Evolutionary conservation across 92 coral and sea anemone genomes (phyloP).

Genomic region (Montipora capitata): DNA sequence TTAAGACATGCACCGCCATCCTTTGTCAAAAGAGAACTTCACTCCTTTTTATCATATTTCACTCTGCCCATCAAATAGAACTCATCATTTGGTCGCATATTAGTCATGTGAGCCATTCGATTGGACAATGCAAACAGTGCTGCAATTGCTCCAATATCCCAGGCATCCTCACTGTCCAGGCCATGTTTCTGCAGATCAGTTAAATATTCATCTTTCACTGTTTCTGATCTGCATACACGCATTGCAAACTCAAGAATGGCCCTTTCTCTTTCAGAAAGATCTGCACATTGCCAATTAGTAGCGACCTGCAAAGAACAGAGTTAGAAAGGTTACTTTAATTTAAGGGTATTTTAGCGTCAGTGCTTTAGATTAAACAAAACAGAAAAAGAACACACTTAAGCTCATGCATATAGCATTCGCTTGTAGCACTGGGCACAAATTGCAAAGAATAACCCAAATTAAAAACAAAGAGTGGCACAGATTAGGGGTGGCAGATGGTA

Average conservation of each 20-base stretch:
- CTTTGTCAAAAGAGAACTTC: background rate
- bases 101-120: constrained; percentile 92
- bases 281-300: constrained; percentile 92
- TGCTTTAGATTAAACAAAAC: no score
- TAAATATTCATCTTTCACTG: constrained; percentile 83
- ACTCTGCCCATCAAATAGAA: constrained; percentile 90
- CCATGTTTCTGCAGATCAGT: constrained; percentile 80
- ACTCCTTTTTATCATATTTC: constrained; percentile 72
- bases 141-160: constrained; percentile 97
- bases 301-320: constrained; percentile 66
- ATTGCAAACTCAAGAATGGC: constrained; percentile 95
- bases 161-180: constrained; percentile 87
- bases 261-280: constrained; percentile 85
- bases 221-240: constrained; percentile 83
- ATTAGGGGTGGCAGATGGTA: no score
- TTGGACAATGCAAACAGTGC: constrained; percentile 97
- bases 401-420: no score
- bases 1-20: no score
- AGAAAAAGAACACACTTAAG: no score
- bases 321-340: no score
- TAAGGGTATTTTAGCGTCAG: no score
- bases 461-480: no score
- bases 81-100: constrained; percentile 96
- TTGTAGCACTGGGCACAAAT: no score
- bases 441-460: background rate